phyloP scores from a whole-genome alignment of 2,888 invertebrate genomes.

The Morpho deidamia region DNA sequence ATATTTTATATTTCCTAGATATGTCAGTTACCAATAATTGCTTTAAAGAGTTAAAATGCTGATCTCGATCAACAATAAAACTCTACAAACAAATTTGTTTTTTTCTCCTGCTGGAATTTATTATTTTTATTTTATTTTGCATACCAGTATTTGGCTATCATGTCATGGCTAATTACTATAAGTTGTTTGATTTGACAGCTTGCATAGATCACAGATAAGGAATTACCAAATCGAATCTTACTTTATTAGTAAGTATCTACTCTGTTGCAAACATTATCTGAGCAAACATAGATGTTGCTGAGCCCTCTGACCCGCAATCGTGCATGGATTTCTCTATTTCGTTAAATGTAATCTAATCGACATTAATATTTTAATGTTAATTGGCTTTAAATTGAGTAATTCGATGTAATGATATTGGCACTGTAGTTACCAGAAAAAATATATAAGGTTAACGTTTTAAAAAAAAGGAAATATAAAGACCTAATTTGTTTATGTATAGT shows the following conservation, averaged over 20 bases:
- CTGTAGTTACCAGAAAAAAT: neutral
- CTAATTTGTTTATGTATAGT: too few species aligned
- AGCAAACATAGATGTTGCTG: conserved; percentile 5
- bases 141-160: neutral
- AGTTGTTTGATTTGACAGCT: neutral
- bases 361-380: conserved; percentile 12
- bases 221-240: conserved; percentile 9
- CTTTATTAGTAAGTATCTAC: conserved; percentile 13
- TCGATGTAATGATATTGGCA: neutral
- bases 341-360: conserved; percentile 18
- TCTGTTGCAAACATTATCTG: conserved; percentile 13
- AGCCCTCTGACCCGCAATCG: conserved; percentile 21
- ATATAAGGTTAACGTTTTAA: too few species aligned
- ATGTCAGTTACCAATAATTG: too few species aligned
- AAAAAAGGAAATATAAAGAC: too few species aligned
- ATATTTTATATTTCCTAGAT: too few species aligned
- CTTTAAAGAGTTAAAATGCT: too few species aligned
- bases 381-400: conserved; percentile 2
- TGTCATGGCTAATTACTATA: neutral
- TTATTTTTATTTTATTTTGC: neutral
- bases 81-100: too few species aligned
- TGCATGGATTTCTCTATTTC: conserved; percentile 14
- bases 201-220: neutral
- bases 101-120: neutral
- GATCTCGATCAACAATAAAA: too few species aligned